Percentiles rank a stretch among this genome's conserved stretches.
These are phyloP conservation scores for Pristionchus arcanus DNA, from an alignment of 2,888 invertebrate species.

Conservation along the genomic window DNA sequence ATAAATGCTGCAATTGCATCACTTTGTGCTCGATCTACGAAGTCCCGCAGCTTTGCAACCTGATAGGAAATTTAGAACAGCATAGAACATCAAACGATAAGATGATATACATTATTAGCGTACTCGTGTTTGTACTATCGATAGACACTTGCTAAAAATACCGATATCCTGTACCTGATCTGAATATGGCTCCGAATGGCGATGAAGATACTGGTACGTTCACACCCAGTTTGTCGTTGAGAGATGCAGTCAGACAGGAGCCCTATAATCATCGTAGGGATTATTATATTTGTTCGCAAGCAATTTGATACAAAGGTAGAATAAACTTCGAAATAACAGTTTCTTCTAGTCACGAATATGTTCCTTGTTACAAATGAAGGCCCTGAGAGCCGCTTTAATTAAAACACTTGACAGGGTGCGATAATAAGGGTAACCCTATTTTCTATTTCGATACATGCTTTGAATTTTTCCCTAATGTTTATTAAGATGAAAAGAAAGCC, in stretches of 20 bases:
- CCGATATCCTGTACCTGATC: neutral
- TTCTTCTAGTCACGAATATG: neutral
- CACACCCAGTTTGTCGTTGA: constrained; percentile 28
- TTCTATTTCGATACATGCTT: too few relatives aligned
- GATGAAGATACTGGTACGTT: neutral
- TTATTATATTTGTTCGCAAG: neutral
- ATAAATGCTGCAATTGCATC: neutral
- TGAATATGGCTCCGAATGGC: constrained; percentile 44
- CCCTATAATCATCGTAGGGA: neutral
- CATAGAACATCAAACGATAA: neutral
- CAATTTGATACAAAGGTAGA: neutral
- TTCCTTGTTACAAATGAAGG: neutral
- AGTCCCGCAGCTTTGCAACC: constrained; percentile 43
- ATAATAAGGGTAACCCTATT: too few relatives aligned
- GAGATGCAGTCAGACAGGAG: constrained; percentile 1
- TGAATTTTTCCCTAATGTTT: neutral
- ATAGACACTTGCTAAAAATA: too few relatives aligned
- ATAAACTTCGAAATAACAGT: neutral
- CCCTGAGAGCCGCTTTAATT: too few relatives aligned
- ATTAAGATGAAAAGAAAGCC: too few relatives aligned
- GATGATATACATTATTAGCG: neutral
- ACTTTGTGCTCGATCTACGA: constrained; percentile 31
- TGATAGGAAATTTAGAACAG: neutral
- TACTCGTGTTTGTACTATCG: neutral
- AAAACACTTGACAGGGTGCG: too few relatives aligned